Evolutionary conservation across 2,888 invertebrate genomes (phyloP), one percentile per base, ranked within the genome.

Genomic region (Perizoma flavofasciatum): DNA sequence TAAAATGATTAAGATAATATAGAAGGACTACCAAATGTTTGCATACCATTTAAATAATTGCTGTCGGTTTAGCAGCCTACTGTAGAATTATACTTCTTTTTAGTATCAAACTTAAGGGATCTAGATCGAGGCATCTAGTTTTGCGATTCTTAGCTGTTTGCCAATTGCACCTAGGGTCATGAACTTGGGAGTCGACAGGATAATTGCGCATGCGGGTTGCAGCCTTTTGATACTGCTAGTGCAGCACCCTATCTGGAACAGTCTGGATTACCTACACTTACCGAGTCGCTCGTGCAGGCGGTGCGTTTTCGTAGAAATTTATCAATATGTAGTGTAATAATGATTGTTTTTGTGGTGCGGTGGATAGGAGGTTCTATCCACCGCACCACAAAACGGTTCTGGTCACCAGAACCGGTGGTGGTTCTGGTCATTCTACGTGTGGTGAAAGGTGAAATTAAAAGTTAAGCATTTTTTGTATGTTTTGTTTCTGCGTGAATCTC

Each of bases 141-240:
- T 22, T 22, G 22, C 22, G 22, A 22, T 22, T 22, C 22, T 22
- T 22, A 3, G 22, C 22, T 22, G 22, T 22, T 22, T 22, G 22
- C 22, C 22, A 22, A 22, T 37, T 37, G 37, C 37, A 37, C 37
- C 37, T 4, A 4, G 37, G 5, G 37, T 37, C 37, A 5, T 7
- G 5, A 37, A 37, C 7, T 6, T 37, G 37, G 0, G 33, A 5
- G 4, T 10, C 5, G 52, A 46, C 11, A 22, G 45, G 47, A 48
- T 41, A 33, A 11, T 35, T 9, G 45, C 56, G 56, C 56, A 56
- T 56, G 56, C 56, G 56, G 40, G 32, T 5, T 55, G 55, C 55
- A 55, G 32, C 5, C 6, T 40, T 37, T 50, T 50, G 50, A 46
- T 56, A 50, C 56, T 56, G 46, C 33, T 50, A 45, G 46, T 22